These are phyloP conservation scores for Acholoe squamosa DNA, from an alignment of 2,888 invertebrate species.

Conservation along the genomic window DNA sequence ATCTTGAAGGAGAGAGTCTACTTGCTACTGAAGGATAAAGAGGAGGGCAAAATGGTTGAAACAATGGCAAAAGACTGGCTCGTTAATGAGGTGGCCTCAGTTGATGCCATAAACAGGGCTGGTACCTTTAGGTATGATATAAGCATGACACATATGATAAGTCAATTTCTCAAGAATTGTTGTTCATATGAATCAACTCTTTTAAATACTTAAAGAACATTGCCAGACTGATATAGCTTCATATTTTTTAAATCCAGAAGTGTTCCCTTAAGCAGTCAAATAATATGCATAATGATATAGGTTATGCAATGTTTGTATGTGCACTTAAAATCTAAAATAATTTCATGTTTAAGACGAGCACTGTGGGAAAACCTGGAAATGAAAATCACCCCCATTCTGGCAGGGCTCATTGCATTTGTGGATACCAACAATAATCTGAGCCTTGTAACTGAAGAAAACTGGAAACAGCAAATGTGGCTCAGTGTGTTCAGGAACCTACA, in stretches of 20 bases:
- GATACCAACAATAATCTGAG: slow-evolving; percentile 79
- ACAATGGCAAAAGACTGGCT: slow-evolving; percentile 72
- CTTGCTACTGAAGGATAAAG: slow-evolving; percentile 74
- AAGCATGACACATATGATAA: background rate
- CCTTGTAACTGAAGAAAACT: slow-evolving; percentile 69
- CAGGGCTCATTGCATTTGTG: slow-evolving; percentile 76
- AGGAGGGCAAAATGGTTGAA: slow-evolving; percentile 67
- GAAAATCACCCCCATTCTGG: slow-evolving; percentile 76
- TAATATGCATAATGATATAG: too few species aligned
- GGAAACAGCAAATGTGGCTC: slow-evolving; percentile 75
- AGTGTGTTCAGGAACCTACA: slow-evolving; percentile 71
- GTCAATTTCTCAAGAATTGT: too few species aligned
- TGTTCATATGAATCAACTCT: too few species aligned
- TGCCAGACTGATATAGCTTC: too few species aligned
- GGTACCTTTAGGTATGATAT: slow-evolving; percentile 75
- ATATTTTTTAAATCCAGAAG: too few species aligned
- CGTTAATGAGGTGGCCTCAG: slow-evolving; percentile 74
- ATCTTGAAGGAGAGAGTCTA: slow-evolving; percentile 69
- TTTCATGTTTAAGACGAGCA: slow-evolving; percentile 73
- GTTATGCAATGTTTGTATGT: too few species aligned
- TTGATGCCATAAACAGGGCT: slow-evolving; percentile 74
- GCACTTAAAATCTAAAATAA: too few species aligned
- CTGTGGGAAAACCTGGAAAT: slow-evolving; percentile 74
- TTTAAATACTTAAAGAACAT: too few species aligned
- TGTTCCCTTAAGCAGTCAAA: too few species aligned